Evolutionary conservation across 1,140 invertebrate species (phyloP), one percentile per base, ranked within the genome.

Genomic region (Sycophaga agraensis): DNA sequence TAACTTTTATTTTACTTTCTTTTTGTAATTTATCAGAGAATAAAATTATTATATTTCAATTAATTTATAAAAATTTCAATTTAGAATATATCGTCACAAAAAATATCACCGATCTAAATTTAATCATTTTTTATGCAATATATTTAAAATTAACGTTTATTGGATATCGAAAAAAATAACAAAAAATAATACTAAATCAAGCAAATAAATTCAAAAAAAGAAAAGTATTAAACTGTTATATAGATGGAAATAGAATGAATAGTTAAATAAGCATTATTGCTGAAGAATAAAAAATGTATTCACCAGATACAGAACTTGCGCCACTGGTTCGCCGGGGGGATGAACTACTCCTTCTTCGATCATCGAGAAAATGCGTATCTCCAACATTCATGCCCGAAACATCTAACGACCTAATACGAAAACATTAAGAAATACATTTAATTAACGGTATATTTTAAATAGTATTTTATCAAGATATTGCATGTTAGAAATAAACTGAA

Each of bases 291-390:
- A n/a, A n/a, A 16, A 35, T 39, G 9, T 48, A 63, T 50, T 62
- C 73, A 87, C 86, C 87, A 61, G 88, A 90, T 40, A 90, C 87
- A 8, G 87, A 86, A 68, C 87, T 89, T 0, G 88, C 88, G 3
- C 82, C 88, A 65, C 85, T 87, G 9, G 81, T 85, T 63, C 85
- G 75, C 68, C 86, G 68, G 0, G 81, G 81, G 6, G 80, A 77
- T 16, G 75, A 59, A 40, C 74, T 77, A 48, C 78, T 82, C 66
- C 80, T 83, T 54, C 82, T 70, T 61, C 81, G 66, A 24, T 83
- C 83, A 46, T 79, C 83, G 3, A 78, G 67, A 8, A 81, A 78
- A 58, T 74, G 76, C 34, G 53, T 9, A 22, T 77, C 73, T 11
- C 55, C 66, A 4, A 79, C 74, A 65, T 69, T 70, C 42, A 62